Base-by-base conservation (phyloP, 1,140 invertebrate species). In the Nymphalis io region DNA sequence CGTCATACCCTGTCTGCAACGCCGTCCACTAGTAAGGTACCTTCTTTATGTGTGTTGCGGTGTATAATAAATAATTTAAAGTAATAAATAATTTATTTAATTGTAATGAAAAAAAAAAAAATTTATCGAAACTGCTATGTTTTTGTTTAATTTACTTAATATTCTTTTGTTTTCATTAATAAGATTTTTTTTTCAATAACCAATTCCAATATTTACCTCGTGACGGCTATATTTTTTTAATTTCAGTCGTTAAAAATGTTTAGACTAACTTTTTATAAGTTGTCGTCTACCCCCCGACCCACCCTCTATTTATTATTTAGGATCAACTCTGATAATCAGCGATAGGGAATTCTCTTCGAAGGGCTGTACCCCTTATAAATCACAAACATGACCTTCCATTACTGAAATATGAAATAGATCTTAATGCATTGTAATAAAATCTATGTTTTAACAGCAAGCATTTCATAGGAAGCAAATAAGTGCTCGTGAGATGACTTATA, bases 261-360 rank as follows among this genome's bases (percentile, higher is more conserved):
- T 51, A n/a, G 8, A 10, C 16, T 18, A 51, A 21, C 46, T 51
- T n/a, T 18, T 4, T 11, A 16, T 3, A 51, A 51, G 2, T 0
- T 13, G 3, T 51, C 3, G 1, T 15, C 48, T 11, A 33, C 21
- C 2, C 33, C 46, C 2, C 48, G 53, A 33, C 33, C 42, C 48
- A 53, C 59, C 48, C 63, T 53, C 73, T 78, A 84, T 82, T 79
- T 82, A 84, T 82, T 84, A 84, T 84, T 84, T 78, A 84, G 73
- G 74, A 78, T 79, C 79, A 72, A 73, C 75, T 33, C 46, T 76
- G 76, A 84, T 84, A 82, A 84, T 82, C 78, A 74, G 66, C 64
- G 65, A 68, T 74, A 71, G 44, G 38, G 55, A 68, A 64, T 72
- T 68, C 66, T 21, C 44, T 60, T 61, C 59, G 53, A 63, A 71